These are phyloP conservation scores for Serrognathus titanus DNA, from an alignment of 2,888 invertebrate species.

Conservation along the genomic window DNA sequence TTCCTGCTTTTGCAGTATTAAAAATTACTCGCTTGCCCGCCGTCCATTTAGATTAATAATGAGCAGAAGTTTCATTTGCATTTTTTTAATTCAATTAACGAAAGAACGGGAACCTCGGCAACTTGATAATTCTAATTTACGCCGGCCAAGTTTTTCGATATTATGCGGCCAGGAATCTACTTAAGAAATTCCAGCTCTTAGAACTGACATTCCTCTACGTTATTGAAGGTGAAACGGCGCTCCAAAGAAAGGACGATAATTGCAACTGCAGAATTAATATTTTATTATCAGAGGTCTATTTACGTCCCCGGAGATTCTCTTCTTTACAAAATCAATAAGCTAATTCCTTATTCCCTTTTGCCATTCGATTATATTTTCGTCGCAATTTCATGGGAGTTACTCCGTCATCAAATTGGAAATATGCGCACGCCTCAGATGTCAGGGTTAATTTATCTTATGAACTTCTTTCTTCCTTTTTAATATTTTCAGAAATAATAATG, in stretches of 20 bases:
- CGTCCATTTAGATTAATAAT: not conserved
- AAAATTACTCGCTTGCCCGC: not conserved
- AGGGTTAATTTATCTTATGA: not conserved
- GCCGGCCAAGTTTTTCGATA: constrained; percentile 13
- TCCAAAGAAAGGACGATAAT: constrained; percentile 9
- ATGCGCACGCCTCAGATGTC: not conserved
- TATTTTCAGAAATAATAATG: too few species aligned
- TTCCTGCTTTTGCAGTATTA: constrained; percentile 5
- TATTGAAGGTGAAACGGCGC: constrained; percentile 6
- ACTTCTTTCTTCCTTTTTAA: not conserved
- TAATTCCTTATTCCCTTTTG: not conserved
- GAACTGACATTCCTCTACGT: constrained; percentile 14
- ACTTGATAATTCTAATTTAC: constrained; percentile 14
- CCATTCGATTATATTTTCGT: not conserved
- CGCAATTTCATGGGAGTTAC: not conserved
- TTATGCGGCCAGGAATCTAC: constrained; percentile 16
- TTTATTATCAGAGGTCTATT: constrained; percentile 9
- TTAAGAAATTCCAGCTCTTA: constrained; percentile 13
- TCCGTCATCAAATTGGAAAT: not conserved
- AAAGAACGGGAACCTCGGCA: constrained; percentile 22
- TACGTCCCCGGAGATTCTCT: not conserved
- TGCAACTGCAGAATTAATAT: constrained; percentile 13
- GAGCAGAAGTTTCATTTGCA: not conserved
- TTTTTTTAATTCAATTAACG: constrained; percentile 31
- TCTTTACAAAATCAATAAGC: not conserved